These are phyloP conservation scores for Pycnomerus fuliginosus DNA, from an alignment of 2,888 invertebrate species.

Conservation along the genomic window DNA sequence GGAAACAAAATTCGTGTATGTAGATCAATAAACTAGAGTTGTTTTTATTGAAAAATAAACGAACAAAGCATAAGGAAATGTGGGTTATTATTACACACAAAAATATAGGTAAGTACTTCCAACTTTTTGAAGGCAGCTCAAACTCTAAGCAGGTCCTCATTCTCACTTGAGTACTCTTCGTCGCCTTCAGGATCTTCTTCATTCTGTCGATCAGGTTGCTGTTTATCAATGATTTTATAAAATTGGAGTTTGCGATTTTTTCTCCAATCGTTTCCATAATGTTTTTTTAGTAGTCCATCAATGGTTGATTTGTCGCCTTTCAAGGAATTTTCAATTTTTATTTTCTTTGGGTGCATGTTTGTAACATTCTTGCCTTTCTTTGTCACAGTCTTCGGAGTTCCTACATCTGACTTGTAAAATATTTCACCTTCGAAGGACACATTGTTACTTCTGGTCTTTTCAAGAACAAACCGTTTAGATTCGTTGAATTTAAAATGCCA, in stretches of 20 bases:
- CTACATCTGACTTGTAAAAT: background rate
- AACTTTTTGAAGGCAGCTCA: no score
- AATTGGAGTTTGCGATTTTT: background rate
- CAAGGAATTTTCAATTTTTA: background rate
- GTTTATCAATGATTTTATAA: no score
- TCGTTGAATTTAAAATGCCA: background rate
- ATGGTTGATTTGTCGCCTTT: background rate
- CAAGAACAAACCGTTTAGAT: background rate
- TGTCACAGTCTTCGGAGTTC: background rate
- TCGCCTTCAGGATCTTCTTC: no score
- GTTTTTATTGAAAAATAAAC: no score
- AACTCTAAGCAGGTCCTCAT: no score
- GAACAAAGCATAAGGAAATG: no score
- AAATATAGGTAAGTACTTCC: no score
- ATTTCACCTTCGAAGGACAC: background rate
- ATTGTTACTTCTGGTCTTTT: background rate
- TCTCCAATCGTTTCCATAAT: background rate
- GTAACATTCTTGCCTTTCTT: background rate
- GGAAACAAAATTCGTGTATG: no score
- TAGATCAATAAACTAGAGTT: no score
- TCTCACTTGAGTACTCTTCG: no score
- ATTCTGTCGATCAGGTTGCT: no score
- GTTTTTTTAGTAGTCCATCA: background rate
- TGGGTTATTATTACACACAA: no score
- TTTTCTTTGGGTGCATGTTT: background rate